Conservation (phyloP, 2,113 vertebrate species). For the Epinephelus cyanopodus region DNA sequence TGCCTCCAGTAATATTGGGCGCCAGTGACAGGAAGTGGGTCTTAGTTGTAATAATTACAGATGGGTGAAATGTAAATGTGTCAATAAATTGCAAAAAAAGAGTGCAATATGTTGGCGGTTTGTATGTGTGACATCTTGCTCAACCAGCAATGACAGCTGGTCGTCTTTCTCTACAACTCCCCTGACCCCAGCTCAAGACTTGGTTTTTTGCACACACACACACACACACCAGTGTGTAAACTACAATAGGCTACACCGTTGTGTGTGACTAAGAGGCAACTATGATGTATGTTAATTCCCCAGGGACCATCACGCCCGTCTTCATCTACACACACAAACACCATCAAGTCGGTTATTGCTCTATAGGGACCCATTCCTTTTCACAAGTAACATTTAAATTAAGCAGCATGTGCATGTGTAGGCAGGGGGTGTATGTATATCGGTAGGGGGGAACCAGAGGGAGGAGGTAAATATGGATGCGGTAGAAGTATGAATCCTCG, state of each 20-base stretch:
- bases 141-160: slow-evolving; percentile 33
- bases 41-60: background rate
- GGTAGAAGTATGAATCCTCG: background rate
- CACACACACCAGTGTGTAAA: background rate
- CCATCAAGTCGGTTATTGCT: slow-evolving; percentile 35
- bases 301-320: slow-evolving; percentile 5
- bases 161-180: slow-evolving; percentile 1
- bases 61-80: background rate
- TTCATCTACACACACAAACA: slow-evolving; percentile 29
- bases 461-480: background rate
- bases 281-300: slow-evolving; percentile 36
- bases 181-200: background rate
- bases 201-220: background rate
- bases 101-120: background rate
- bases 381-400: slow-evolving; percentile 38
- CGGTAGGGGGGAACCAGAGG: background rate
- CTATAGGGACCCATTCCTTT: slow-evolving; percentile 45
- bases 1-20: background rate
- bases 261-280: slow-evolving; percentile 18
- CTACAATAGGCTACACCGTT: background rate
- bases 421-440: background rate
- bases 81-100: background rate
- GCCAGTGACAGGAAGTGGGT: background rate
- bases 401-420: slow-evolving; percentile 28
- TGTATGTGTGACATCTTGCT: slow-evolving; percentile 15